A percentile compares a stretch with the other conserved stretches of the same genome.
Evolutionary conservation across 1,140 invertebrate genomes (phyloP).

Genomic region (Pteromalus puparum): DNA sequence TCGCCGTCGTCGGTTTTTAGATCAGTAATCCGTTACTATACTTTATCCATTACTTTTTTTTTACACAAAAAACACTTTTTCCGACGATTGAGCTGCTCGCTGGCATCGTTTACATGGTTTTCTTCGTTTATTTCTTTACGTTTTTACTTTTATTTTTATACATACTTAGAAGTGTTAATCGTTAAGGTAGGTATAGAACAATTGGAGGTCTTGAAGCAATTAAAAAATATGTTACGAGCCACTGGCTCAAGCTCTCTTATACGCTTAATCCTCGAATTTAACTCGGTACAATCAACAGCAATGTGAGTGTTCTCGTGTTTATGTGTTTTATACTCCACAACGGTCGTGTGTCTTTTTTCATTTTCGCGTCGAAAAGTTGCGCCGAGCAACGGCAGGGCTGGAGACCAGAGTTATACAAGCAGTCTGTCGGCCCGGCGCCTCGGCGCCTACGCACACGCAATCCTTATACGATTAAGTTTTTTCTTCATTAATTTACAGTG

Average conservation of each 20-base stretch:
- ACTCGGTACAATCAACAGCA: constrained; percentile 69
- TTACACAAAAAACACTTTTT: constrained; percentile 60
- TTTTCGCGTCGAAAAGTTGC: constrained; percentile 9
- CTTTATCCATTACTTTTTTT: neutral
- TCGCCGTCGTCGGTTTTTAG: constrained; percentile 52
- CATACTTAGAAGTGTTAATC: constrained; percentile 60
- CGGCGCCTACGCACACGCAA: neutral
- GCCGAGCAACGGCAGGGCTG: constrained; percentile 5
- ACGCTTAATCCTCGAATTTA: constrained; percentile 61
- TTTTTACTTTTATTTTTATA: constrained; percentile 52
- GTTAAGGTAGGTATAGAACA: constrained; percentile 64
- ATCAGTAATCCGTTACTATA: neutral
- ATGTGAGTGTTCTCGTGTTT: constrained; percentile 39
- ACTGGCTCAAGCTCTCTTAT: constrained; percentile 70
- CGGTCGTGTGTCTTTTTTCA: constrained; percentile 10
- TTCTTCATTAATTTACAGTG: constrained; percentile 36
- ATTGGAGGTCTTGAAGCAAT: constrained; percentile 66
- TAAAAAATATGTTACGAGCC: constrained; percentile 73
- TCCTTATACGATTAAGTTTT: constrained; percentile 38
- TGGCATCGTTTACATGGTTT: constrained; percentile 25
- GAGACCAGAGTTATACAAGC: neutral
- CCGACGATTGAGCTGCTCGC: constrained; percentile 56
- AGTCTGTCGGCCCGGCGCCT: constrained; percentile 11
- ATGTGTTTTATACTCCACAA: constrained; percentile 20
- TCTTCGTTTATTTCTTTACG: constrained; percentile 36